Percentiles rank a stretch among this genome's conserved stretches.
phyloP scores from a whole-genome alignment of 2,113 vertebrate species.

The Ascaphus truei region DNA sequence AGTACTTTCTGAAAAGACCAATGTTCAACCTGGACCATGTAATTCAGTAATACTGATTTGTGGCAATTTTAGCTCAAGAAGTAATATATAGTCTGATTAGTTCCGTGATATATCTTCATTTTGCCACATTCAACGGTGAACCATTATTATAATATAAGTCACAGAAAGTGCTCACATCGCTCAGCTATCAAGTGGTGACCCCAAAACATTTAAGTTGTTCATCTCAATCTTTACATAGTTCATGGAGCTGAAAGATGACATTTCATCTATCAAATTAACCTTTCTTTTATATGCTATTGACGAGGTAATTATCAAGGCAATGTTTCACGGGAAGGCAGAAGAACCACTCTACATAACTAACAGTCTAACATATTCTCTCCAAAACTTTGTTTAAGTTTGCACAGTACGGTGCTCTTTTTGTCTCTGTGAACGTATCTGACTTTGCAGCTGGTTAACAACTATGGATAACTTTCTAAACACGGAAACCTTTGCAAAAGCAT shows the following conservation, averaged over 20 bases:
- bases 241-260: slow-evolving; percentile 14
- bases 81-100: neutral
- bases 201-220: slow-evolving; percentile 6
- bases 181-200: neutral
- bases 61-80: neutral
- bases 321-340: neutral
- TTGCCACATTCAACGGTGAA: neutral
- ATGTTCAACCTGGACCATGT: neutral
- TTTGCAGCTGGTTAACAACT: too few relatives aligned
- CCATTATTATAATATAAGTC: neutral
- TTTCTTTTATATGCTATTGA: slow-evolving; percentile 19
- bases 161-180: neutral
- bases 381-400: neutral
- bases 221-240: neutral
- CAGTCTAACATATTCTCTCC: neutral
- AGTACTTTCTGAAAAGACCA: neutral
- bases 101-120: neutral
- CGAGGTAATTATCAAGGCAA: neutral
- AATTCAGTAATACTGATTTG: slow-evolving; percentile 3
- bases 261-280: slow-evolving; percentile 25
- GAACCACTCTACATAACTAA: neutral
- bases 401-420: too few relatives aligned
- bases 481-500: too few relatives aligned
- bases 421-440: too few relatives aligned
- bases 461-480: too few relatives aligned